A percentile compares a stretch with the other conserved stretches of the same genome.
Conservation (phyloP, 2,113 vertebrate species). For the Picathartes gymnocephalus region DNA sequence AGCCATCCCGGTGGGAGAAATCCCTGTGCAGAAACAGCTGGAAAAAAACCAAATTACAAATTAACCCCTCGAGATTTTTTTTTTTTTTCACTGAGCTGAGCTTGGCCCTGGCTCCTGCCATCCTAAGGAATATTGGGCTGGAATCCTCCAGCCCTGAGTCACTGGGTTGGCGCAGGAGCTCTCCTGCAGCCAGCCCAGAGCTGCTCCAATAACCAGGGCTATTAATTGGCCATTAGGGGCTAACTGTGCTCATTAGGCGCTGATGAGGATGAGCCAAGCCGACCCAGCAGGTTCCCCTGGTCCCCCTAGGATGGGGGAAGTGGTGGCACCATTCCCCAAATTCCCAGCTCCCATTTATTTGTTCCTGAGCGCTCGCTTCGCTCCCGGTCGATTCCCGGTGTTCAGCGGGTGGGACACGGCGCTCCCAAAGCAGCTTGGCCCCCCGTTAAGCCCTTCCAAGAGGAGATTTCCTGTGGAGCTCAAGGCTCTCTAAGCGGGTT, state of each 20-base stretch:
- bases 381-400: not conserved
- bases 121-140: not conserved
- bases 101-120: not conserved
- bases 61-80: no score
- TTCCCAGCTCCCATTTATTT: not conserved
- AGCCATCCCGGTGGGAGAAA: not conserved
- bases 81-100: not conserved
- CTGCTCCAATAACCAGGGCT: not conserved
- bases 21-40: accelerated
- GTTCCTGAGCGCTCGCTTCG: not conserved
- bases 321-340: not conserved
- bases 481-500: slow-evolving; percentile 14
- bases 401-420: not conserved
- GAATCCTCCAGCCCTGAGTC: not conserved
- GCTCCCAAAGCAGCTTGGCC: not conserved
- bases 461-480: slow-evolving; percentile 47
- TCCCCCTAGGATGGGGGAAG: not conserved
- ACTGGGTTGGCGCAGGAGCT: not conserved
- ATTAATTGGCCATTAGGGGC: not conserved
- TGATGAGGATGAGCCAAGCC: not conserved
- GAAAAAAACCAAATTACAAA: not conserved
- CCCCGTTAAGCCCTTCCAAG: not conserved
- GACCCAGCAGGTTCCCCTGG: not conserved
- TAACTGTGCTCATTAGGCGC: not conserved
- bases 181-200: not conserved